Evolutionary conservation across 2,797 vertebrate genomes (phyloP).

Genomic region (Podargus strigoides): DNA sequence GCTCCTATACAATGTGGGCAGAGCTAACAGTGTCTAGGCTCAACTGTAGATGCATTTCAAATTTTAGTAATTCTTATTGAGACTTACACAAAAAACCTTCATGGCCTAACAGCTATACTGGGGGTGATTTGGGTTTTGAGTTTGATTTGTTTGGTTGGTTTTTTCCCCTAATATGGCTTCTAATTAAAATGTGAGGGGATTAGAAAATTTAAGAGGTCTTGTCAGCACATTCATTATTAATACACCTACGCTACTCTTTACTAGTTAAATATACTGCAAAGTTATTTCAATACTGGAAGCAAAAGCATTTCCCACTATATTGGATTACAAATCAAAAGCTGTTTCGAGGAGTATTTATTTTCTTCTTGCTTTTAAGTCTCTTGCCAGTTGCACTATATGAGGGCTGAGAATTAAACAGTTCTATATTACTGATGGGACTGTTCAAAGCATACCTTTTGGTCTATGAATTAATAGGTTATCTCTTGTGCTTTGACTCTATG

Average conservation of each 20-base stretch:
- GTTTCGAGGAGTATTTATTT: conserved; percentile 21
- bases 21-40: neutral
- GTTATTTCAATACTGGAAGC: conserved; percentile 18
- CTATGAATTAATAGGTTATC: conserved; percentile 9
- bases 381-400: neutral
- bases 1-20: neutral
- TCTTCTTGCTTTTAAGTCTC: conserved; percentile 7
- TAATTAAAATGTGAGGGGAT: neutral
- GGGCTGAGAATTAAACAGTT: conserved; percentile 15
- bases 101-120: neutral
- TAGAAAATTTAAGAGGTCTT: neutral
- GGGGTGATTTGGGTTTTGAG: no score
- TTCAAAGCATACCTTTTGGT: conserved; percentile 43
- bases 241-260: neutral
- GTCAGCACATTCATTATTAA: conserved; percentile 26
- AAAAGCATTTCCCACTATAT: neutral
- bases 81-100: neutral
- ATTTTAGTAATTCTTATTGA: neutral
- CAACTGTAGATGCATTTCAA: neutral
- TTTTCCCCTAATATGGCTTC: neutral
- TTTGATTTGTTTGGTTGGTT: no score
- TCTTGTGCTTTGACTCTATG: conserved; percentile 16
- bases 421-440: neutral
- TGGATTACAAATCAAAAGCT: conserved; percentile 12
- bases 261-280: conserved; percentile 20